Evolutionary conservation across 2,113 vertebrate species (phyloP), one percentile per base, ranked within the genome.

Genomic region (Rhinolophus ferrumequinum): DNA sequence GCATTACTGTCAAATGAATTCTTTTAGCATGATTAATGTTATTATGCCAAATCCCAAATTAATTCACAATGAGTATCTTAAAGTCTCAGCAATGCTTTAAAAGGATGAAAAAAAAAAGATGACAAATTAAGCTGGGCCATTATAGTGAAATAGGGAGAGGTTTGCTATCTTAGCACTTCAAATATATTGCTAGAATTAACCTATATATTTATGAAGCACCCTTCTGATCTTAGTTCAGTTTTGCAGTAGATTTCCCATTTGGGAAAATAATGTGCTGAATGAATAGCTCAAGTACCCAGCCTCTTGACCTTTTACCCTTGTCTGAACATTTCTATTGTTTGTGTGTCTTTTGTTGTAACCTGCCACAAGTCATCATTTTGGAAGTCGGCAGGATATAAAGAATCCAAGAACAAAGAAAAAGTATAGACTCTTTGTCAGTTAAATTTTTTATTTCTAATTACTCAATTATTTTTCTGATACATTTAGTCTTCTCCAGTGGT

Each of bases 1-100:
- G 90, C 98, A 98, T 98, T 98, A 98, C 97, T 98, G 98, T 98
- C 98, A 98, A 97, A 97, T 97, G 97, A 98, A 97, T 98, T 98
- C 98, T 98, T 98, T 98, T 97, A 98, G 93, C 92, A 97, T 97
- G 98, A 98, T 98, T 98, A 98, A 97, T 97, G 97, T 97, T 98
- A 98, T 97, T 97, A 98, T 97, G 92, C 98, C 96, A 97, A 98
- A 98, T 98, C 97, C 97, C 97, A 98, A 97, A 98, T 98, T 98
- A 98, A 97, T 98, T 97, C 98, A 98, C 97, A 97, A 98, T 96
- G 98, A 98, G 97, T 96, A 97, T 96, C 97, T 97, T 96, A 97
- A 97, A 98, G 92, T 96, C 97, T 97, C 95, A 95, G 98, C 93
- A 96, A 97, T 93, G 96, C 95, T 98, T 97, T 97, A 97, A 97